Base-by-base conservation (phyloP, 1,140 invertebrate species). In the Drosophila sproati region DNA sequence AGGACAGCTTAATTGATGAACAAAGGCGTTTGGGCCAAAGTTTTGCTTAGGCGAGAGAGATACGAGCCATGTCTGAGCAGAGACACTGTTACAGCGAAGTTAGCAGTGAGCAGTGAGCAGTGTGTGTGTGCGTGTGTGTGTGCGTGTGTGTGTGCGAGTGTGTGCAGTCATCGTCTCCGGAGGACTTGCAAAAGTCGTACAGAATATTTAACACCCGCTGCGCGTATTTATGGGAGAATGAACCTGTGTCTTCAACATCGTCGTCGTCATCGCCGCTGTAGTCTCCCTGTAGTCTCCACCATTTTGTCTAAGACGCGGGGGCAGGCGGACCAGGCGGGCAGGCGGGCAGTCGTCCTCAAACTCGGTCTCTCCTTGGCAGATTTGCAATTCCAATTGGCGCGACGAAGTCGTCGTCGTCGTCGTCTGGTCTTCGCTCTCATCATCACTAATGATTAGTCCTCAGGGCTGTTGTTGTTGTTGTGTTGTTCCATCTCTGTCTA, bases 221-320 rank as follows among this genome's bases (percentile, higher is more conserved):
- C 60, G 89, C 78, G 71, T 81, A 85, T 91, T 91, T 91, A 90
- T 91, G 89, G 89, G 89, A 91, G 90, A 91, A 89, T 91, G 89
- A 91, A 91, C 89, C 89, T 91, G 89, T 86, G 78, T 77, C 63
- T 52, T 68, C 71, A 67, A 34, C 61, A 47, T 61, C 62, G 73
- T 63, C 50, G 56, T 61, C 59, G 70, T 69, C 77, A 69, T 68
- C 54, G 47, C 52, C 60, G 54, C 34, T 63, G 59, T 66, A 50
- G 73, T 61, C 29, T 60, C 37, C 48, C 39, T 29, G 29, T 43
- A 69, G 73, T 51, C 77, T 82, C 77, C 80, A 83, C 77, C 80
- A 89, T 88, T 89, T 89, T 89, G 85, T 87, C 83, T 87, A 68
- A 87, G 83, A 82, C 77, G 73, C 43, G 31, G 52, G 62, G 55